These are phyloP conservation scores for Nothocercus julius DNA, from an alignment of 2,113 vertebrate genomes.

Conservation along the genomic window DNA sequence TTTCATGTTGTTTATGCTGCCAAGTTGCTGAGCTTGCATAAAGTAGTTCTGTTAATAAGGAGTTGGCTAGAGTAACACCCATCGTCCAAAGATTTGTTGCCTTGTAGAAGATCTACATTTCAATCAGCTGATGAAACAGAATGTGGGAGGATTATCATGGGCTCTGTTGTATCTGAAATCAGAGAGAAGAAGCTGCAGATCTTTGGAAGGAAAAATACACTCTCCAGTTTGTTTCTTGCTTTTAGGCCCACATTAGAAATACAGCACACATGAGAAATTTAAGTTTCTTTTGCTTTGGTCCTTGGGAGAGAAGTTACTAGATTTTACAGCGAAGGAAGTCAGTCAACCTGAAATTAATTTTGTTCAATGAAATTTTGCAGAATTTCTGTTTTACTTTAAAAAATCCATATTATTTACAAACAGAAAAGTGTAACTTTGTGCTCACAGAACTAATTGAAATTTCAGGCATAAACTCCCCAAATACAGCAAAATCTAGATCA, in stretches of 20 bases:
- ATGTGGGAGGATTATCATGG: slow-evolving; percentile 53
- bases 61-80: slow-evolving; percentile 42
- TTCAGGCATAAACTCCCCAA: not conserved
- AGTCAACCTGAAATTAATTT: not conserved
- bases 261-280: not conserved
- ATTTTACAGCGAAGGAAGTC: not conserved
- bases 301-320: not conserved
- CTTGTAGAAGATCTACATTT: slow-evolving; percentile 55
- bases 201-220: fast-evolving
- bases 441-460: not conserved
- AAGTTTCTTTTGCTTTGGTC: not conserved
- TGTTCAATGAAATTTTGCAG: not conserved
- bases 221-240: not conserved
- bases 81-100: slow-evolving; percentile 47
- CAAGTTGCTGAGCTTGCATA: slow-evolving; percentile 62
- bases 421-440: not conserved
- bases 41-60: slow-evolving; percentile 58
- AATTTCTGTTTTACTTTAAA: not conserved
- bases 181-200: not conserved
- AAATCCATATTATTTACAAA: not conserved
- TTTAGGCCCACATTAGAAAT: not conserved
- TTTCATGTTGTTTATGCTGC: slow-evolving; percentile 32
- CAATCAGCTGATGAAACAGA: slow-evolving; percentile 66
- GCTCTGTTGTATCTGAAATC: slow-evolving; percentile 15
- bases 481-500: not conserved